Evolutionary conservation across 2,888 invertebrate species (phyloP).

Genomic region (Andrena minutula): DNA sequence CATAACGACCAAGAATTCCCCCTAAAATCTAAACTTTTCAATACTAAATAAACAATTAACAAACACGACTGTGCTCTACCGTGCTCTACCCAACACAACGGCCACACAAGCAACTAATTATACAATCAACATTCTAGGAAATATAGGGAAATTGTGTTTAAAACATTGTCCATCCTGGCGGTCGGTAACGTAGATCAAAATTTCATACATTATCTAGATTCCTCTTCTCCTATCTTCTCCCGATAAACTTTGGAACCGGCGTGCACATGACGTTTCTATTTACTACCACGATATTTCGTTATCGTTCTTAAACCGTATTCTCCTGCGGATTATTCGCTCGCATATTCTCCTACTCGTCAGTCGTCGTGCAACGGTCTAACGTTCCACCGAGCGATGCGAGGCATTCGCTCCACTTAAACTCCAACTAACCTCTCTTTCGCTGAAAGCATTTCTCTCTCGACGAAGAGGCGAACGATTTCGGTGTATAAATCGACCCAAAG

Average conservation of each 20-base stretch:
- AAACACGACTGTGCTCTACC: constrained; percentile 18
- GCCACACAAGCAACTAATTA: not conserved
- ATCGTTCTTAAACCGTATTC: not conserved
- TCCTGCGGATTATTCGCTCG: too few species aligned
- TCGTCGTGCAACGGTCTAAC: not conserved
- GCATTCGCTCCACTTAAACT: not conserved
- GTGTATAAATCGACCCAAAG: not conserved
- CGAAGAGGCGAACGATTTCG: not conserved
- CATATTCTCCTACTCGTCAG: not conserved
- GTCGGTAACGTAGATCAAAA: constrained; percentile 14
- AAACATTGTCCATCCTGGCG: constrained; percentile 16
- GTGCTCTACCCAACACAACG: constrained; percentile 3
- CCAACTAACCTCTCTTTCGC: constrained; percentile 35
- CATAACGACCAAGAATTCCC: too few species aligned
- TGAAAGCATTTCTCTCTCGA: not conserved
- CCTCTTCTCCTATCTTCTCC: not conserved
- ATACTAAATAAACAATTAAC: not conserved
- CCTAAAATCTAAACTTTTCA: too few species aligned
- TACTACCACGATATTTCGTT: not conserved
- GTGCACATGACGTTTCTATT: not conserved
- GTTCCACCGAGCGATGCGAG: not conserved
- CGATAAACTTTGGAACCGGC: not conserved
- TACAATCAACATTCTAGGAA: constrained; percentile 19
- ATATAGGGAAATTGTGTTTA: constrained; percentile 41
- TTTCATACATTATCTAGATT: not conserved